phyloP scores from a whole-genome alignment of 2,888 invertebrate species.

The Anorthoa munda region DNA sequence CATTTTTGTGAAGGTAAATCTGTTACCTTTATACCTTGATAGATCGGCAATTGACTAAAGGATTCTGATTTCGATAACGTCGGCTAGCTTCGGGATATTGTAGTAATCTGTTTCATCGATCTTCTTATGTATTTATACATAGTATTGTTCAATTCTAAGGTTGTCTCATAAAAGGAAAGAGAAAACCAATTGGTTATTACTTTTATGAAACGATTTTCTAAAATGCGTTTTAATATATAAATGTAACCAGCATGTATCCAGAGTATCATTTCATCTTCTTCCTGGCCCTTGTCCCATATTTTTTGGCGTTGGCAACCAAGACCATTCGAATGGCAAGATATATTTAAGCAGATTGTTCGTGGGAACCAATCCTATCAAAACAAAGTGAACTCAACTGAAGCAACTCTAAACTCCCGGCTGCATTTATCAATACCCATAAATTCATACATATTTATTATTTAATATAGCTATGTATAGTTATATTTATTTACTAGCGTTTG shows the following conservation, averaged over 20 bases:
- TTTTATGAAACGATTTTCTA: too few species aligned
- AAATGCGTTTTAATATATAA: too few species aligned
- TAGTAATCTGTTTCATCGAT: slow-evolving; percentile 30
- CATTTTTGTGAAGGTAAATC: slow-evolving; percentile 36
- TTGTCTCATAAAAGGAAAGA: neutral
- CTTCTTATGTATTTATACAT: slow-evolving; percentile 18
- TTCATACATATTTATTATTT: neutral
- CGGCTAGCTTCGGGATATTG: slow-evolving; percentile 16
- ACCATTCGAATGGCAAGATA: neutral
- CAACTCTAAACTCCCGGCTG: neutral
- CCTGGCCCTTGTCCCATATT: neutral
- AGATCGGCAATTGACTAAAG: slow-evolving; percentile 64
- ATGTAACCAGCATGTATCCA: too few species aligned
- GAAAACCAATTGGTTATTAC: neutral
- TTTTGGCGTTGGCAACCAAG: neutral
- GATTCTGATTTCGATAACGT: slow-evolving; percentile 44
- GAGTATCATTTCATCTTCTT: neutral
- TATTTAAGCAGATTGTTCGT: neutral
- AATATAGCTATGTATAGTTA: too few species aligned
- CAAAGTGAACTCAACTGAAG: slow-evolving; percentile 4
- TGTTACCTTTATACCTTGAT: slow-evolving; percentile 44
- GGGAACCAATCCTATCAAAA: slow-evolving; percentile 6
- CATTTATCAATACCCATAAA: neutral
- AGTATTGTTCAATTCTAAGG: slow-evolving; percentile 19
- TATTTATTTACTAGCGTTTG: too few species aligned